Conservation (phyloP, 2,888 invertebrate genomes). For the Drosophila infuscata region DNA sequence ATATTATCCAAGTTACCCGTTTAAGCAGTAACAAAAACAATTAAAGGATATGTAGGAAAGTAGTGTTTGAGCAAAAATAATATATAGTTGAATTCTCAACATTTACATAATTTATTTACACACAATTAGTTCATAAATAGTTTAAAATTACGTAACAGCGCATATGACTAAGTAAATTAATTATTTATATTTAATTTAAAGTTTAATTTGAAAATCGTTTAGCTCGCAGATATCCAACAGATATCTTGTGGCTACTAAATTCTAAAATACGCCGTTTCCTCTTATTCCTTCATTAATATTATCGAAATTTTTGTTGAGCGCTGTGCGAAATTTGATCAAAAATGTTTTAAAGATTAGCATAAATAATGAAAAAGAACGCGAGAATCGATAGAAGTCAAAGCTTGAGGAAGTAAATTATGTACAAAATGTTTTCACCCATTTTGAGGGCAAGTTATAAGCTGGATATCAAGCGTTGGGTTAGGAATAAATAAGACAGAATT, state of each 20-base stretch:
- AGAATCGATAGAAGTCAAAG: slow-evolving; percentile 41
- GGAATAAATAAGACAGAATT: slow-evolving; percentile 54
- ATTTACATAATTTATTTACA: slow-evolving; percentile 80
- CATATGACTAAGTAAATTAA: slow-evolving; percentile 79
- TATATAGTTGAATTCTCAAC: slow-evolving; percentile 31
- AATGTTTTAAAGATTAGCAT: slow-evolving; percentile 51
- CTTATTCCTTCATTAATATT: slow-evolving; percentile 2
- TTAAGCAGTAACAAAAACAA: slow-evolving; percentile 39
- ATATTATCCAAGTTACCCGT: slow-evolving; percentile 53
- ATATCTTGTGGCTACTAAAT: slow-evolving; percentile 45
- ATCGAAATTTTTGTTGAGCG: slow-evolving; percentile 23
- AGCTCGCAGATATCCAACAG: slow-evolving; percentile 32
- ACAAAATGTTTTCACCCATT: slow-evolving; percentile 64
- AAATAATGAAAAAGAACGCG: slow-evolving; percentile 51
- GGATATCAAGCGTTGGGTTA: slow-evolving; percentile 38
- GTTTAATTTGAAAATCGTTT: slow-evolving; percentile 52
- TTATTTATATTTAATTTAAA: slow-evolving; percentile 56
- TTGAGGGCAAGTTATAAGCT: slow-evolving; percentile 34
- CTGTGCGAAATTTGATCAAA: slow-evolving; percentile 53
- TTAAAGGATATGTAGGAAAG: background rate
- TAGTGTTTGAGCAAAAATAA: background rate
- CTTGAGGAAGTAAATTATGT: slow-evolving; percentile 66
- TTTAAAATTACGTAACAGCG: slow-evolving; percentile 81
- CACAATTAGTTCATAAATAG: slow-evolving; percentile 78
- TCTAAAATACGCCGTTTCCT: slow-evolving; percentile 33